Evolutionary conservation across 2,797 vertebrate genomes (phyloP).

Genomic region (Enteromius unitaeniatus): DNA sequence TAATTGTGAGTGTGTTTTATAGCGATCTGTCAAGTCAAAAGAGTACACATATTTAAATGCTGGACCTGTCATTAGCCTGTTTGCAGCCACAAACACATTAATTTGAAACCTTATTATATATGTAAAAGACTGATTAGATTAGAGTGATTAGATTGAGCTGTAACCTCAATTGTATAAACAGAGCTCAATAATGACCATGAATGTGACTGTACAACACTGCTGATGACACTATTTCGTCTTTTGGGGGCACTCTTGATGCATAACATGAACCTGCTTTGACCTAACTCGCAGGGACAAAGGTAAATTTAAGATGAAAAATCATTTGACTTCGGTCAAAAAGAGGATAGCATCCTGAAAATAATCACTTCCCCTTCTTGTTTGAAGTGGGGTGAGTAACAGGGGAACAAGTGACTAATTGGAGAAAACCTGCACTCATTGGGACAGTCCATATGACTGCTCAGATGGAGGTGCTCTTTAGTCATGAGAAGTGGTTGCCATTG

Average conservation of each 20-base stretch:
- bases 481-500: slow-evolving; percentile 69
- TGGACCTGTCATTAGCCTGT: slow-evolving; percentile 24
- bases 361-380: slow-evolving; percentile 71
- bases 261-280: slow-evolving; percentile 21
- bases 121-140: slow-evolving; percentile 5
- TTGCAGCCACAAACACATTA: slow-evolving; percentile 8
- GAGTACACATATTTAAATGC: slow-evolving; percentile 16
- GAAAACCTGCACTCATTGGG: slow-evolving; percentile 68
- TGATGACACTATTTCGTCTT: not conserved
- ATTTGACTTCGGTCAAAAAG: slow-evolving; percentile 16
- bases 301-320: slow-evolving; percentile 38
- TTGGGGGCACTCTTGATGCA: not conserved
- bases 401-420: slow-evolving; percentile 74
- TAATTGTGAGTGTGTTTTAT: slow-evolving; percentile 51
- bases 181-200: not conserved
- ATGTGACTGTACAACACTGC: not conserved
- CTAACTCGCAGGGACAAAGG: not conserved
- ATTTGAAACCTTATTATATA: slow-evolving; percentile 4
- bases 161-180: slow-evolving; percentile 12
- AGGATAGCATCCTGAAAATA: slow-evolving; percentile 35
- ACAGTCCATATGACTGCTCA: slow-evolving; percentile 70
- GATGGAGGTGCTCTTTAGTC: slow-evolving; percentile 66
- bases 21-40: not conserved
- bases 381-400: slow-evolving; percentile 69
- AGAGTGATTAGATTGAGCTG: not conserved